Base-by-base conservation (phyloP, 2,888 invertebrate genomes). In the Drosophila rubida region DNA sequence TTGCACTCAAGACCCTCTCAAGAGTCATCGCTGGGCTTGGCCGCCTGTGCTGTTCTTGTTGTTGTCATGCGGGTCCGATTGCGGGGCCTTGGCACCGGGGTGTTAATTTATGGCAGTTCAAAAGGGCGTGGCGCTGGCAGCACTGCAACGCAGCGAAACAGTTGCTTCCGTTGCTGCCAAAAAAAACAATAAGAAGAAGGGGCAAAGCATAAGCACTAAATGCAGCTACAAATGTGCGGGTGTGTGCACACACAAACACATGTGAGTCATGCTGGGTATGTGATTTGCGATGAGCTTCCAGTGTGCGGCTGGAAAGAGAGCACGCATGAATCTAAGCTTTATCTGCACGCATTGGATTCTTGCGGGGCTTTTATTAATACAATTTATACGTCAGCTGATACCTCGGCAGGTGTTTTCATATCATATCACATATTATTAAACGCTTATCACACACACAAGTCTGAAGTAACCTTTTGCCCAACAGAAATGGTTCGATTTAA, bases 101-200 rank as follows among this genome's bases (percentile, higher is more conserved):
- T 77, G 80, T 84, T 84, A 68, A 80, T 69, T 83, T 87, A 80
- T 87, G 69, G 66, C 71, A 77, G 74, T 71, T 70, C 60, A 66
- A 70, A 80, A 80, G 87, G 81, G 81, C 85, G 81, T 81, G 87
- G 87, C 75, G 64, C 48, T 53, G 44, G 16, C 16, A 19, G 13
- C 46, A 25, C 42, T 58, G 54, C 53, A 45, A 55, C 39, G 51
- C 35, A 7, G 41, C 42, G 45, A 13, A 41, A 14, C 42, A 27
- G 45, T n/a, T 37, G 60, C 57, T 74, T 76, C 72, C 77, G 61
- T 71, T 16, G 54, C 46, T 54, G 60, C 32, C 55, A 51, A 37
- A 54, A 19, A 45, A 11, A 13, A 14, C 13, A 32, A 22, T 16
- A 42, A 37, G 14, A 22, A 23, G 4, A 58, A 59, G 55, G 69